phyloP scores from a whole-genome alignment of 2,888 invertebrate species.

The Mesochorus sp. region DNA sequence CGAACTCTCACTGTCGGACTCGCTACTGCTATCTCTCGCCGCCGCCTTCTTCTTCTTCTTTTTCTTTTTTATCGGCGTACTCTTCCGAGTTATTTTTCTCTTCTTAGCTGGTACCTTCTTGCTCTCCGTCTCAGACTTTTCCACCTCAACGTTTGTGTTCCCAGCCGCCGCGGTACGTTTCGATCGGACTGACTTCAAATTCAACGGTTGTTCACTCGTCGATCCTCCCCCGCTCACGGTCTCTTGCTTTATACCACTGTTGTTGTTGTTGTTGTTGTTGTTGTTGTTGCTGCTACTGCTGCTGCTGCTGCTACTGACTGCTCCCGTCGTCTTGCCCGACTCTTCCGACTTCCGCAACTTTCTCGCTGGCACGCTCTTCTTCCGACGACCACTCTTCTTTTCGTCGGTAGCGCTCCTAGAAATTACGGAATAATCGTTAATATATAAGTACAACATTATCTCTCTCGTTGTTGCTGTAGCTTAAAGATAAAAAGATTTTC shows the following conservation, averaged over 20 bases:
- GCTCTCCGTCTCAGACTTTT: slow-evolving; percentile 27
- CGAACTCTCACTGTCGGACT: slow-evolving; percentile 50
- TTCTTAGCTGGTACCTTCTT: slow-evolving; percentile 31
- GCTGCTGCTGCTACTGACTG: too few relatives aligned
- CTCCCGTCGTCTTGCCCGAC: background rate
- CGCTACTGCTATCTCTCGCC: slow-evolving; percentile 23
- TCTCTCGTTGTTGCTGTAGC: background rate
- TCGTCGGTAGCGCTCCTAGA: slow-evolving; percentile 47
- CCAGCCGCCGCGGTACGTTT: slow-evolving; percentile 29
- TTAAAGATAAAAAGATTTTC: background rate
- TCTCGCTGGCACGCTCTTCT: slow-evolving; percentile 39
- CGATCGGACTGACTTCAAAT: slow-evolving; percentile 36
- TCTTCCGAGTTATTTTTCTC: too few relatives aligned
- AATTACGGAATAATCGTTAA: slow-evolving; percentile 49
- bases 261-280: too few relatives aligned
- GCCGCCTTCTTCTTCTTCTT: too few relatives aligned
- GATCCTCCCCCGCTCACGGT: background rate
- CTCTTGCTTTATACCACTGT: slow-evolving; percentile 1
- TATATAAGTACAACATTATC: background rate
- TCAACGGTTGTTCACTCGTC: slow-evolving; percentile 9
- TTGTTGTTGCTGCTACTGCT: too few relatives aligned
- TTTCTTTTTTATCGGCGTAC: too few relatives aligned
- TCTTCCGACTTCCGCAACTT: slow-evolving; percentile 36
- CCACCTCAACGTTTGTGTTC: background rate
- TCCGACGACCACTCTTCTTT: slow-evolving; percentile 41